These are phyloP conservation scores for Pteromalus puparum DNA, from an alignment of 1,140 invertebrate species.

Conservation along the genomic window DNA sequence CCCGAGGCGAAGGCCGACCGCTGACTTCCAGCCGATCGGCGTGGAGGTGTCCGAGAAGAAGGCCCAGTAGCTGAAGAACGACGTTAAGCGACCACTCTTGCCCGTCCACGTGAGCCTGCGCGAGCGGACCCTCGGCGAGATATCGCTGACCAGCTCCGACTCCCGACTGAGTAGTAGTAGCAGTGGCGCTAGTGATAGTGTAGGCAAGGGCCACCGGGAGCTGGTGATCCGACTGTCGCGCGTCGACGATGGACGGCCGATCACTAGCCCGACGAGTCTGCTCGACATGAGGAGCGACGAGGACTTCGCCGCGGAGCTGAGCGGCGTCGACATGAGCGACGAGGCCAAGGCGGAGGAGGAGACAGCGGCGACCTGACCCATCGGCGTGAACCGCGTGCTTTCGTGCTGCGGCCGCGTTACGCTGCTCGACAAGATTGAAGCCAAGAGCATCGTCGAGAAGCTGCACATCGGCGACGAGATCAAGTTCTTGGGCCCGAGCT, in stretches of 20 bases:
- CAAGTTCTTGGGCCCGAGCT: slow-evolving; percentile 47
- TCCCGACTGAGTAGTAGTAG: slow-evolving; percentile 40
- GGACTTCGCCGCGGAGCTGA: no score
- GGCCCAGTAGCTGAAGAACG: slow-evolving; percentile 67
- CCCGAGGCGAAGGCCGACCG: not conserved
- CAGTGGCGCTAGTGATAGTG: no score
- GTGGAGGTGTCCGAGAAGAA: slow-evolving; percentile 70
- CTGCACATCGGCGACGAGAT: slow-evolving; percentile 58
- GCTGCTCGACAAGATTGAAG: not conserved
- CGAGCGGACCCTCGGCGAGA: slow-evolving; percentile 71
- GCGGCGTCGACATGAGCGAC: no score
- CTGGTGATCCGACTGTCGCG: slow-evolving; percentile 55
- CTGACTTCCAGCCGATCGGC: slow-evolving; percentile 69
- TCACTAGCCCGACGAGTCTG: not conserved
- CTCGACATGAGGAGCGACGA: slow-evolving; percentile 1
- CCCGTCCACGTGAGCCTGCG: slow-evolving; percentile 69
- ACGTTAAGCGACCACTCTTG: slow-evolving; percentile 69
- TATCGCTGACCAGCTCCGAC: slow-evolving; percentile 64
- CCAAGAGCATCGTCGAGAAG: slow-evolving; percentile 56
- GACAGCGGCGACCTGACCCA: not conserved
- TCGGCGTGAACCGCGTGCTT: not conserved
- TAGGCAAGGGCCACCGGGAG: not conserved
- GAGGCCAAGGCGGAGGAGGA: not conserved
- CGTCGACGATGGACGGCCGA: slow-evolving; percentile 48
- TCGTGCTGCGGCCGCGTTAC: slow-evolving; percentile 13